Base-by-base conservation (phyloP, 2,888 invertebrate species). In the Epirrita christyi region DNA sequence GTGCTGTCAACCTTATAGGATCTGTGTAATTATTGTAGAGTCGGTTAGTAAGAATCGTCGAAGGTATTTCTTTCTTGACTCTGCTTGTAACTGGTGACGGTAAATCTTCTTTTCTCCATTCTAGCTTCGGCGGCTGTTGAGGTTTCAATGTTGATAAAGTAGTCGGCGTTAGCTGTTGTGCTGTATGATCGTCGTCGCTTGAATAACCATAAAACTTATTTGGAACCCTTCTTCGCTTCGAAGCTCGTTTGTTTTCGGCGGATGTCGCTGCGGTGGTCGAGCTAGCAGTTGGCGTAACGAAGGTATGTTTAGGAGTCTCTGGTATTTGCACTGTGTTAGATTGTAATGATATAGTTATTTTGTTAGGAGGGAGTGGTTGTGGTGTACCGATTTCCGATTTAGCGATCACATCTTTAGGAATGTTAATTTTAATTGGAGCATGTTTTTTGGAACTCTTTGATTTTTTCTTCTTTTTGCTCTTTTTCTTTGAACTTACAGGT, bases 151-250 rank as follows among this genome's bases (percentile, higher is more conserved):
- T 94, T 11, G 93, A 91, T 15, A 76, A 63, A 9, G 93, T 88
- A 21, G 93, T 86, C 1, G 66, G 62, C 9, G 62, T 63, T 45
- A 32, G 43, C 44, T 37, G 58, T 59, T 92, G 92, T 47, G 77
- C 63, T 28, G 65, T 27, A 53, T 83, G 92, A 63, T 97, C 97
- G 71, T 97, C 97, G 68, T 97, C 97, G 78, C 97, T 97, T 0
- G 97, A 96, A 78, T 97, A 97, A 0, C 97, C 97, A 76, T 97
- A 97, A 80, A 97, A 97, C 75, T 95, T 96, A 75, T 97, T 97
- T 0, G 96, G 97, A 28, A 97, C 95, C 38, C 97, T 88, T 71
- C 96, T 93, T 59, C 97, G 93, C 83, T 97, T 97, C 0, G 97
- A 97, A 0, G 95, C 94, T 36, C 97, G 92, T 75, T 95, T 96